phyloP scores from a whole-genome alignment of 2,113 vertebrate genomes.

The Nestor notabilis region DNA sequence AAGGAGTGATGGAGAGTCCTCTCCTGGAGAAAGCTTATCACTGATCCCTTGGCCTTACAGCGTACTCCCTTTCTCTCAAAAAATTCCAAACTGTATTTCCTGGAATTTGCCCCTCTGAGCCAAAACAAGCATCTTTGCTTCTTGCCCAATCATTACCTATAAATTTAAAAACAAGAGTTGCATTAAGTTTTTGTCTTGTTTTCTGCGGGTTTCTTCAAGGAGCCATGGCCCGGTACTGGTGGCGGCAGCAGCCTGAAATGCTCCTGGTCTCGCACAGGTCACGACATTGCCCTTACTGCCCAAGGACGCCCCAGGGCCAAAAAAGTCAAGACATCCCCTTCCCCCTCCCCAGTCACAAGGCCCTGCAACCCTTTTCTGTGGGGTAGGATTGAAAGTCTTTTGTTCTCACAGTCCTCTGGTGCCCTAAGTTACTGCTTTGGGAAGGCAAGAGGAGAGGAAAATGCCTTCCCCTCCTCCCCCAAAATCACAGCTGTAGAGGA shows the following conservation, averaged over 20 bases:
- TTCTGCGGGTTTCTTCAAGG: not conserved
- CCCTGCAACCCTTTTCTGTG: not conserved
- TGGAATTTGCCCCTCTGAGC: not conserved
- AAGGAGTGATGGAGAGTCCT: not conserved
- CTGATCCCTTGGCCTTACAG: not conserved
- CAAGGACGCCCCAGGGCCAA: not conserved
- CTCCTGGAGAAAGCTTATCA: not conserved
- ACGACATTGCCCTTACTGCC: not conserved
- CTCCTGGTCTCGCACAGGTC: not conserved
- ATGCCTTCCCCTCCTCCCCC: not conserved
- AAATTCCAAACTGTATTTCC: not conserved
- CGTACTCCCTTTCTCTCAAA: not conserved
- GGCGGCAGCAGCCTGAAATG: not conserved
- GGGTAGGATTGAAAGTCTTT: not conserved
- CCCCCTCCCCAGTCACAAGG: not conserved
- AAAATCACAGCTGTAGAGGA: not conserved
- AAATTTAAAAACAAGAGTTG: not conserved
- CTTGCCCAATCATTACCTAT: not conserved
- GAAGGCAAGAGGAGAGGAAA: not conserved
- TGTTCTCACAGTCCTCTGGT: not conserved
- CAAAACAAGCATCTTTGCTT: not conserved
- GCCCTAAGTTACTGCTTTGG: not conserved
- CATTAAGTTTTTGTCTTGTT: not conserved
- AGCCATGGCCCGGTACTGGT: not conserved
- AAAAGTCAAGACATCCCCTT: not conserved